These are phyloP conservation scores for Diachrysia chrysitis DNA, from an alignment of 2,888 invertebrate genomes.

Conservation along the genomic window DNA sequence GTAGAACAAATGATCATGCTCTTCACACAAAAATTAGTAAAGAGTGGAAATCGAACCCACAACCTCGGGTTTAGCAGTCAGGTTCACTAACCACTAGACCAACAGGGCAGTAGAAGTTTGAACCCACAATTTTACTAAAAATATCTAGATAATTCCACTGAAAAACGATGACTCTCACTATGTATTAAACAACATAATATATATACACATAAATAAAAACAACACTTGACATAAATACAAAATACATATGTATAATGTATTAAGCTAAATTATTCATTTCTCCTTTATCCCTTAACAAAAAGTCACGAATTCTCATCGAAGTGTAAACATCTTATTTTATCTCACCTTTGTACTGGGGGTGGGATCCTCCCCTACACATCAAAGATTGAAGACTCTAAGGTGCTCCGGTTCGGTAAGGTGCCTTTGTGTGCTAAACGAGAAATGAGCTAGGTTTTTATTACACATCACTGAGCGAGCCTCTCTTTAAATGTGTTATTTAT, in stretches of 20 bases:
- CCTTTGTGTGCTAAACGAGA: conserved; percentile 36
- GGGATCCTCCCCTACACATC: conserved; percentile 62
- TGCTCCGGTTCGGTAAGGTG: conserved; percentile 26
- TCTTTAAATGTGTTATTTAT: background rate
- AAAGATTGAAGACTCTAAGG: conserved; percentile 69
- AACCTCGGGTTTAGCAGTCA: too few species aligned
- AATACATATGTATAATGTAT: conserved; percentile 15
- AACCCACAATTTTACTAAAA: too few species aligned
- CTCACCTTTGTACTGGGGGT: conserved; percentile 63
- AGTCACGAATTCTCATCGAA: conserved; percentile 53
- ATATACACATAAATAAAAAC: conserved; percentile 36
- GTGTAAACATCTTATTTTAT: conserved; percentile 67
- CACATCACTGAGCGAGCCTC: too few species aligned
- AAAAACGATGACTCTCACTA: background rate
- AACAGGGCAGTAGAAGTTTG: too few species aligned
- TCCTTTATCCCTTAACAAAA: conserved; percentile 38
- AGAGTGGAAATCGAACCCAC: too few species aligned
- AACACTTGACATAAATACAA: conserved; percentile 5
- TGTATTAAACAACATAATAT: conserved; percentile 5
- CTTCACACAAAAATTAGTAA: too few species aligned
- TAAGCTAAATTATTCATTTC: conserved; percentile 32
- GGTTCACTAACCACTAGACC: too few species aligned
- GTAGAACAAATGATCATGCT: too few species aligned
- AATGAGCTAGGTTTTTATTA: conserved; percentile 14
- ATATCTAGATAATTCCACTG: too few species aligned